Base-by-base conservation (phyloP, 2,797 vertebrate genomes). In the Lates japonicus region DNA sequence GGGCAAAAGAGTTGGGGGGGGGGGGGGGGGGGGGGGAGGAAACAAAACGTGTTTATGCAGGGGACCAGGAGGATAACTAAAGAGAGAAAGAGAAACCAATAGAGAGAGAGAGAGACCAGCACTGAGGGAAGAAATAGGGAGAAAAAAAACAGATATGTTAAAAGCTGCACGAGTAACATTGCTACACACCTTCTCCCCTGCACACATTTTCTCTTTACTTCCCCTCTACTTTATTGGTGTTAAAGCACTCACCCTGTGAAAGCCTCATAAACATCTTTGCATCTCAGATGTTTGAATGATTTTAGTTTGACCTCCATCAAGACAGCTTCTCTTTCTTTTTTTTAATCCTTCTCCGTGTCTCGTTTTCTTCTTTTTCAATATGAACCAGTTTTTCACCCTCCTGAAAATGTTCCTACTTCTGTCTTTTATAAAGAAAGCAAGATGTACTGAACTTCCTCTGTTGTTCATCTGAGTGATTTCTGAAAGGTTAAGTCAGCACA, bases 21-120 rank as follows among this genome's bases (percentile, higher is more conserved):
- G 37, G 29, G 51, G 31, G 54, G 64, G 59, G 54, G 78, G 71
- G 57, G 73, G 72, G 74, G 83, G 68, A 68, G 80, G 83, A 83
- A 86, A 74, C 58, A 59, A 76, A 73, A 82, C 60, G 52, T 81
- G 78, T 82, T 89, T 78, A 77, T 71, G 78, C 75, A 31, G 69
- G 69, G 29, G 57, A 83, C 54, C 75, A 41, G 51, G 68, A 62
- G 58, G 55, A 69, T 67, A 44, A 64, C 69, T 77, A 42, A 76
- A 74, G 69, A 70, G 48, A 66, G 65, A 59, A 37, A 54, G 14
- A 61, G 59, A 76, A 85, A 84, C 55, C 41, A 65, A 59, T 5
- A 66, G 29, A 85, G 71, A 41, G 25, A 29, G 25, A 29, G 25
- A 29, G 62, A 63, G 59, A 65, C 52, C 69, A 67, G 42, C n/a